phyloP scores from a whole-genome alignment of 1,140 invertebrate species.

The Megathymus violae region DNA sequence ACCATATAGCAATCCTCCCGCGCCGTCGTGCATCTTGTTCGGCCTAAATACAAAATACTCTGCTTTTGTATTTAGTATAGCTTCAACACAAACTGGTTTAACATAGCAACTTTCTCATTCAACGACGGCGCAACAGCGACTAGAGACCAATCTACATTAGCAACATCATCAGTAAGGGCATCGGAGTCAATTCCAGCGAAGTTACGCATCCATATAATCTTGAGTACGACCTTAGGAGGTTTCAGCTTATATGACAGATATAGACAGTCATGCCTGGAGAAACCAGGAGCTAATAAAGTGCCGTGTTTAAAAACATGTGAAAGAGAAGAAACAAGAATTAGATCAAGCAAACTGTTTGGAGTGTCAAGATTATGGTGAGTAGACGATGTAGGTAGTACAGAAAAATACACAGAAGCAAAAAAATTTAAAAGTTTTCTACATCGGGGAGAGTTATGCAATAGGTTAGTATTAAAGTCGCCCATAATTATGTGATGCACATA shows the following conservation, averaged over 20 bases:
- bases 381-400: slow-evolving; percentile 29
- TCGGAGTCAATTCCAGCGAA: slow-evolving; percentile 20
- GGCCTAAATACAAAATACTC: too few species aligned
- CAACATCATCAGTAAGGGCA: slow-evolving; percentile 9
- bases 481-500: slow-evolving; percentile 41
- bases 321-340: slow-evolving; percentile 32
- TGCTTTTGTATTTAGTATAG: too few species aligned
- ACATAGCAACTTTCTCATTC: slow-evolving; percentile 29
- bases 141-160: slow-evolving; percentile 15
- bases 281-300: slow-evolving; percentile 32
- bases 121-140: not conserved
- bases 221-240: slow-evolving; percentile 10
- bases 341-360: slow-evolving; percentile 34
- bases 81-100: slow-evolving; percentile 11
- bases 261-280: slow-evolving; percentile 36
- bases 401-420: slow-evolving; percentile 31
- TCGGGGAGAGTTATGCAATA: slow-evolving; percentile 15
- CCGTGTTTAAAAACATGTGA: slow-evolving; percentile 33
- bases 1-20: too few species aligned
- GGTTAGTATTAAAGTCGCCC: slow-evolving; percentile 42
- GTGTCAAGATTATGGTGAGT: slow-evolving; percentile 38
- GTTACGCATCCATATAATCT: slow-evolving; percentile 13
- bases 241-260: slow-evolving; percentile 29
- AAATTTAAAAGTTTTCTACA: slow-evolving; percentile 22
- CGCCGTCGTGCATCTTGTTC: too few species aligned